Percentiles rank a stretch among this genome's conserved stretches.
phyloP scores from a whole-genome alignment of 1,140 invertebrate species.

The Steinernema feltiae region DNA sequence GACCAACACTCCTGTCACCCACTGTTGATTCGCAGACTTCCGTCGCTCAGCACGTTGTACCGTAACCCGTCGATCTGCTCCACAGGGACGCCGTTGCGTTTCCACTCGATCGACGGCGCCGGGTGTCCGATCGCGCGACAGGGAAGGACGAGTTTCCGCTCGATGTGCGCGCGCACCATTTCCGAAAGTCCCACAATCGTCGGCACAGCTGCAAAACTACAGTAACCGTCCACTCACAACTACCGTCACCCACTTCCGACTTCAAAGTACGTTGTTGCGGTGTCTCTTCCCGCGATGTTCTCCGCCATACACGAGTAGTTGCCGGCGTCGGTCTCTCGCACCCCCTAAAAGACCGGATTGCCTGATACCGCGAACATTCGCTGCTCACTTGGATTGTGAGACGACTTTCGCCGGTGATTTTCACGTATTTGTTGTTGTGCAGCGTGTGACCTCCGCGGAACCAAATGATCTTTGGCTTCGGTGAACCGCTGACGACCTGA shows the following conservation, averaged over 20 bases:
- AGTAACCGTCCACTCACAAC: no score
- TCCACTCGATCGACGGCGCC: constrained; percentile 56
- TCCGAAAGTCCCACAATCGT: constrained; percentile 56
- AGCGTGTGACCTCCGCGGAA: constrained; percentile 58
- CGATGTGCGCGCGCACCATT: constrained; percentile 59
- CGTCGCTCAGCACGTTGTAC: constrained; percentile 46
- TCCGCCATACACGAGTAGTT: constrained; percentile 60
- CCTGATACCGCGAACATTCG: not conserved
- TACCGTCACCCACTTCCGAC: constrained; percentile 60
- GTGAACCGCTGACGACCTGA: constrained; percentile 59
- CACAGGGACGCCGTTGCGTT: constrained; percentile 47
- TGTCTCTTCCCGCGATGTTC: constrained; percentile 60
- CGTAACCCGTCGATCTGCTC: constrained; percentile 36
- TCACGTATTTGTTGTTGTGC: constrained; percentile 23
- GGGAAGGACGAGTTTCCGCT: constrained; percentile 54
- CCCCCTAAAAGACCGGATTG: constrained; percentile 33
- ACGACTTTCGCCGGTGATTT: constrained; percentile 22
- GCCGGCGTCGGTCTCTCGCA: constrained; percentile 55
- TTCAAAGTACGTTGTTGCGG: constrained; percentile 54
- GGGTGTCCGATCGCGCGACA: constrained; percentile 58
- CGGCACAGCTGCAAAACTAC: constrained; percentile 56
- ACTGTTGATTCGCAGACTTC: constrained; percentile 49
- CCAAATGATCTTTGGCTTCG: constrained; percentile 60
- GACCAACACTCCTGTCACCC: no score
- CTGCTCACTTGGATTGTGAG: not conserved